These are phyloP conservation scores for Peromyscus aztecus DNA, from an alignment of 2,797 vertebrate genomes.

Conservation along the genomic window DNA sequence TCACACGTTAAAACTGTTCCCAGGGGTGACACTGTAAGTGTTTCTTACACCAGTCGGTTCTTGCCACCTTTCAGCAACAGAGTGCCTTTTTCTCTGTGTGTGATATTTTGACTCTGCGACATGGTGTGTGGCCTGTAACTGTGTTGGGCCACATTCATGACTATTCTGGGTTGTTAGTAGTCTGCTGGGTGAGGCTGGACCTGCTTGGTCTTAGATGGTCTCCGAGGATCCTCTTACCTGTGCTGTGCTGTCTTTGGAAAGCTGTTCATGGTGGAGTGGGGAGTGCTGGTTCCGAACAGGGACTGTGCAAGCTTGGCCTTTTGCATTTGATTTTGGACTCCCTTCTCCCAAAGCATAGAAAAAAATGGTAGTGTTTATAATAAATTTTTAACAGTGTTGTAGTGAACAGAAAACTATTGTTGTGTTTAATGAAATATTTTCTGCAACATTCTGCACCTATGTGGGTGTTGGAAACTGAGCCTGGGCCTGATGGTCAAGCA, in stretches of 20 bases:
- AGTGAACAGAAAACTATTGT: slow-evolving; percentile 9
- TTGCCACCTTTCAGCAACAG: not conserved
- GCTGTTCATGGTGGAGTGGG: not conserved
- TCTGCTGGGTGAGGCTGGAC: not conserved
- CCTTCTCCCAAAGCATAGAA: not conserved
- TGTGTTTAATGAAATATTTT: not conserved
- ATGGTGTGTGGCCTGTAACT: not conserved
- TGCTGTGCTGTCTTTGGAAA: not conserved
- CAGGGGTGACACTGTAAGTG: not conserved
- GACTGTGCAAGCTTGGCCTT: not conserved
- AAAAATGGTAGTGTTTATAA: not conserved
- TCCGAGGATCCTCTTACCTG: too few relatives aligned
- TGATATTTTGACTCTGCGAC: not conserved
- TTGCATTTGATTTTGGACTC: not conserved
- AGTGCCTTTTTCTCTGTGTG: too few relatives aligned
- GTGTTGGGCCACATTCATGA: not conserved
- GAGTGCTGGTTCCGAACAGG: not conserved
- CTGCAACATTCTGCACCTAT: not conserved
- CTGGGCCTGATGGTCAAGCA: not conserved
- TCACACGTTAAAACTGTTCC: not conserved
- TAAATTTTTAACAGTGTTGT: not conserved
- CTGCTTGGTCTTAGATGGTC: not conserved
- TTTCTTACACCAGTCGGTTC: not conserved
- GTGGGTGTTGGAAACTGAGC: not conserved
- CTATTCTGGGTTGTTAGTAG: not conserved